Base-by-base conservation (phyloP, 1,140 invertebrate genomes). In the Pomacea maculata region DNA sequence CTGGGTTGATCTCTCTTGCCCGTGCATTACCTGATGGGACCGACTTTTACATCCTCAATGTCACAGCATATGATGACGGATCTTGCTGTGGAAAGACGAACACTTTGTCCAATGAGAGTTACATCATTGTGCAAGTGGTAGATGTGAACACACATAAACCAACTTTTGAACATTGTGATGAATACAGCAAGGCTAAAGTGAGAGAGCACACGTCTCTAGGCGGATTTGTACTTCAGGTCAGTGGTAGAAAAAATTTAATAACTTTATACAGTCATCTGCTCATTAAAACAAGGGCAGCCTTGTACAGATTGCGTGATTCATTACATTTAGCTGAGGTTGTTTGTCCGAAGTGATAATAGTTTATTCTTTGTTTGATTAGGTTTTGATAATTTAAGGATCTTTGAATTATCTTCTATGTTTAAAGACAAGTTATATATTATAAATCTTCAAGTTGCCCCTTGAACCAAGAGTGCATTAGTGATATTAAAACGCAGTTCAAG, bases 81-180 rank as follows among this genome's bases (percentile, higher is more conserved):
- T 79, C 78, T 21, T 88, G 88, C 72, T 89, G 88, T 79, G 82
- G 79, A 14, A 83, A 83, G 7, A 68, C 68, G 25, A 80, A 81
- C 29, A 80, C 74, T 19, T 82, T 83, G 17, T 84, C 83, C 64
- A 86, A 80, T 63, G 81, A 85, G 54, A 81, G 85, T 19, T 79
- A 79, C 72, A 65, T 82, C n/a, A 29, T 70, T 12, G 78, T 82
- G 54, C 77, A 86, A 70, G 84, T 88, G 15, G 85, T 85, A 65
- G 88, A 89, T 74, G 85, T 87, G 68, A 89, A 89, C 81, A 86
- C 87, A 45, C 87, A 89, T 73, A 87, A 88, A 73, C 88, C 88
- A 45, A 77, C 78, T 45, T 89, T 88, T 76, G 81, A 83, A 5
- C 75, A 68, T 34, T 89, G 88, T 68, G 65, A 71, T 14, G 74